These are phyloP conservation scores for Arrhopalites spinosus DNA, from an alignment of 2,888 invertebrate species.

Conservation along the genomic window DNA sequence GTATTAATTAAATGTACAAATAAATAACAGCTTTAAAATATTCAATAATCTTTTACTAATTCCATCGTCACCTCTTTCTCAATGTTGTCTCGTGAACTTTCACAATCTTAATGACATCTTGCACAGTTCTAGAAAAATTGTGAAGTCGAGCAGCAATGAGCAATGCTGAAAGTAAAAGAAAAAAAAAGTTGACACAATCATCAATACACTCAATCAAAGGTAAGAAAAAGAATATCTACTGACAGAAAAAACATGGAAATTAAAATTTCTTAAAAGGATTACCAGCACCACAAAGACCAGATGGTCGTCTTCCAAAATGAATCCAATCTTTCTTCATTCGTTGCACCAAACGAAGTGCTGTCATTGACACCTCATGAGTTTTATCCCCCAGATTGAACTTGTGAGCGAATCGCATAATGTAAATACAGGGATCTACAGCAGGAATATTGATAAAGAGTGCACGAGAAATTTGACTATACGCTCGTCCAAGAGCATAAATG, in stretches of 20 bases:
- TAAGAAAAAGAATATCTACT: not conserved
- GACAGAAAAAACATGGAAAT: not conserved
- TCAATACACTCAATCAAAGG: not conserved
- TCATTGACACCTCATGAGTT: slow-evolving; percentile 92
- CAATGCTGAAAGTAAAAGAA: slow-evolving; percentile 75
- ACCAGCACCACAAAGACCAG: slow-evolving; percentile 98
- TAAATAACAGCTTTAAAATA: no score
- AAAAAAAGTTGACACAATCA: no score
- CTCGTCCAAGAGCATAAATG: slow-evolving; percentile 92
- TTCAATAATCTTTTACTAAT: not conserved
- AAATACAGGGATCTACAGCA: slow-evolving; percentile 91
- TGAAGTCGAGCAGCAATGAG: slow-evolving; percentile 92
- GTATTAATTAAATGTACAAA: no score
- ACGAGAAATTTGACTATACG: slow-evolving; percentile 85
- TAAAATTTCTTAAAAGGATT: slow-evolving; percentile 51
- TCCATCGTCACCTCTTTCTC: slow-evolving; percentile 70
- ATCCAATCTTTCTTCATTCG: slow-evolving; percentile 98
- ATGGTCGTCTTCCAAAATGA: slow-evolving; percentile 92
- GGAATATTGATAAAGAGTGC: slow-evolving; percentile 89
- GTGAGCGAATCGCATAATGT: slow-evolving; percentile 92
- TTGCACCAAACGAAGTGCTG: slow-evolving; percentile 89
- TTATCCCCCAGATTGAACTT: slow-evolving; percentile 89
- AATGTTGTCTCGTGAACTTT: slow-evolving; percentile 94
- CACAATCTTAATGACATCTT: slow-evolving; percentile 90
- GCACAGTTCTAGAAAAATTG: slow-evolving; percentile 82